These are phyloP conservation scores for Choristoneura rosaceana DNA, from an alignment of 2,888 invertebrate species.

Conservation along the genomic window DNA sequence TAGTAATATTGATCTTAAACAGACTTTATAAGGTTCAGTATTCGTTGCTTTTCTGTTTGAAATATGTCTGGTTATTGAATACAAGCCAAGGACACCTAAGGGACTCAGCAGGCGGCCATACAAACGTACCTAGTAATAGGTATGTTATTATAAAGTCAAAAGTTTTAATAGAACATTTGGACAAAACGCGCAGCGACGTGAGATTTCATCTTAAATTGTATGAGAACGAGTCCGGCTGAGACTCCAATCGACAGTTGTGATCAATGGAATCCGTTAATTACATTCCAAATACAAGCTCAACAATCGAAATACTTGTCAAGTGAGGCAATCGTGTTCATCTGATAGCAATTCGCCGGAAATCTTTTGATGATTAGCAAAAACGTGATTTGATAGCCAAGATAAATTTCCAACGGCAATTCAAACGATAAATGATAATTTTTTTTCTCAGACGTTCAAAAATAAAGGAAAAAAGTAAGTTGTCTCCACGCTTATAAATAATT, in stretches of 20 bases:
- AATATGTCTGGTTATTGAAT: constrained; percentile 51
- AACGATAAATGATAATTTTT: not conserved
- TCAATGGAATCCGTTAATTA: not conserved
- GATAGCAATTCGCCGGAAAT: not conserved
- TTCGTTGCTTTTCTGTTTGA: constrained; percentile 31
- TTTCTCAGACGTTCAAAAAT: not conserved
- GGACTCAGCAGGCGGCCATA: constrained; percentile 77
- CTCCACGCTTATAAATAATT: constrained; percentile 3
- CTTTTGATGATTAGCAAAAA: not conserved
- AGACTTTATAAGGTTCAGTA: constrained; percentile 45
- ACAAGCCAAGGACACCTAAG: constrained; percentile 75
- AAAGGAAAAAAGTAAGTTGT: constrained; percentile 4
- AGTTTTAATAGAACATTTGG: constrained; percentile 43
- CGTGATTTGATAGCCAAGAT: not conserved
- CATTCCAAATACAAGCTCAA: not conserved
- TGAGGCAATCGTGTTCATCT: not conserved
- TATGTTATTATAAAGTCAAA: constrained; percentile 56
- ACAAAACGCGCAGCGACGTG: constrained; percentile 36
- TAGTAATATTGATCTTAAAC: constrained; percentile 46
- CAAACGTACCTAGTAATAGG: constrained; percentile 69
- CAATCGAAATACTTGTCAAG: not conserved
- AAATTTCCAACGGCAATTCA: not conserved
- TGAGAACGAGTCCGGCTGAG: constrained; percentile 19
- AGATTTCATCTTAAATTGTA: constrained; percentile 43
- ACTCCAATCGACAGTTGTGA: not conserved